Conservation (phyloP, 2,888 invertebrate species). For the Odontocolon sp. region DNA sequence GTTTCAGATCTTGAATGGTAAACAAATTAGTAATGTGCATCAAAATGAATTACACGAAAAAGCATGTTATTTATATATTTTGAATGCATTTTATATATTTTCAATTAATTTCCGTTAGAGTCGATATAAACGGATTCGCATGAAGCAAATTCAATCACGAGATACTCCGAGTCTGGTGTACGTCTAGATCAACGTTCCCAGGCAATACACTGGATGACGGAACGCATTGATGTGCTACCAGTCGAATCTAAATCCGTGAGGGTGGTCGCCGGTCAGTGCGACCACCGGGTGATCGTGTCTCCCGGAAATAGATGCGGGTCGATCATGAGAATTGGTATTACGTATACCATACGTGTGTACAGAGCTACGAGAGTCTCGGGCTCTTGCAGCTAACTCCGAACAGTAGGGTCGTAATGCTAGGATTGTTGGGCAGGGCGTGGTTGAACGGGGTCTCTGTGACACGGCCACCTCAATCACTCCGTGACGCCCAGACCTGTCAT, state of each 20-base stretch:
- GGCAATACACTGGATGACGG: constrained; percentile 13
- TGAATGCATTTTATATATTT: too few relatives aligned
- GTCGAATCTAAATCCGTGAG: constrained; percentile 21
- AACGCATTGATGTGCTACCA: constrained; percentile 4
- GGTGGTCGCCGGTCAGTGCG: constrained; percentile 15
- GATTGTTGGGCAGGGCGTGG: constrained; percentile 72
- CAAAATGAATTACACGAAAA: too few relatives aligned
- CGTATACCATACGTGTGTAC: constrained; percentile 52
- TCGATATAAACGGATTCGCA: too few relatives aligned
- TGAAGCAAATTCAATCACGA: too few relatives aligned
- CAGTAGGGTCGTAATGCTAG: constrained; percentile 39
- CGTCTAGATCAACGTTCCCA: neutral
- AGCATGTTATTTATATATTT: too few relatives aligned
- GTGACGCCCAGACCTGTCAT: constrained; percentile 79
- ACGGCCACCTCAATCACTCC: constrained; percentile 77
- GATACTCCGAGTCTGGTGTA: neutral
- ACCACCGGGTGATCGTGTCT: constrained; percentile 28
- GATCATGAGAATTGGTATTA: constrained; percentile 67
- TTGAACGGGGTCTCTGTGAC: constrained; percentile 76
- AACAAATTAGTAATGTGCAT: too few relatives aligned
- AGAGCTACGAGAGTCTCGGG: constrained; percentile 31
- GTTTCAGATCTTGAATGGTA: too few relatives aligned
- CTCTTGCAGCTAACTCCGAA: constrained; percentile 49
- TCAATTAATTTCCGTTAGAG: too few relatives aligned
- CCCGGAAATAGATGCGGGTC: constrained; percentile 69